A percentile compares a stretch with the other conserved stretches of the same genome.
Conservation (phyloP, 1,140 invertebrate species). For the Tribolium madens region DNA sequence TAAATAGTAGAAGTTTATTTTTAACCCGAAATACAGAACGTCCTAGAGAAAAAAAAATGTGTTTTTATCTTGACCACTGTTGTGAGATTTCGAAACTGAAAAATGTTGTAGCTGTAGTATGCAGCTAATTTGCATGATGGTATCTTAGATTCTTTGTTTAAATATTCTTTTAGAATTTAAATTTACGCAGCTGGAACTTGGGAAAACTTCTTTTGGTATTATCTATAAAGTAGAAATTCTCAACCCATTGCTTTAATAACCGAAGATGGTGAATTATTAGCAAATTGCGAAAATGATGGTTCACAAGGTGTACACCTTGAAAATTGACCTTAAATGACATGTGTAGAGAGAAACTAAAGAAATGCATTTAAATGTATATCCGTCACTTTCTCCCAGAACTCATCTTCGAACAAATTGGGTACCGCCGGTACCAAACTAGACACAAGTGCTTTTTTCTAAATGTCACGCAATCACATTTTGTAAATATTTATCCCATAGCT, state of each 20-base stretch:
- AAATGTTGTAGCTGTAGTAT: too few species aligned
- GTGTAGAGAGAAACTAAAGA: constrained; percentile 28
- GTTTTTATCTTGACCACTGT: not conserved
- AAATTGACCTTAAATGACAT: constrained; percentile 17
- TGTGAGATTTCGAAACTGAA: not conserved
- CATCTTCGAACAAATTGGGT: constrained; percentile 15
- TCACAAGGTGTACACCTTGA: not conserved
- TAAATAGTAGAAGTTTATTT: not conserved
- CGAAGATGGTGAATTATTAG: too few species aligned
- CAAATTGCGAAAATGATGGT: not conserved
- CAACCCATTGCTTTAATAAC: too few species aligned
- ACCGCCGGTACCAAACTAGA: not conserved
- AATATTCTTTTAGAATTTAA: not conserved
- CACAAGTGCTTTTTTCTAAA: constrained; percentile 17
- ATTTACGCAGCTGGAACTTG: not conserved
- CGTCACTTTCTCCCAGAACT: constrained; percentile 29
- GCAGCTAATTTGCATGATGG: constrained; percentile 6
- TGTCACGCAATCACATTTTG: constrained; percentile 5
- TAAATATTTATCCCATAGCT: constrained; percentile 9
- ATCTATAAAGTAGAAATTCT: too few species aligned
- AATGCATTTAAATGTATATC: constrained; percentile 26
- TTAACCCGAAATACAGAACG: not conserved
- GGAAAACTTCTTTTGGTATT: not conserved
- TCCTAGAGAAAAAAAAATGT: not conserved
- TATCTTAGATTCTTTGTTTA: not conserved